These are phyloP conservation scores for Anthophora plumipes DNA, from an alignment of 2,888 invertebrate species.

Conservation along the genomic window DNA sequence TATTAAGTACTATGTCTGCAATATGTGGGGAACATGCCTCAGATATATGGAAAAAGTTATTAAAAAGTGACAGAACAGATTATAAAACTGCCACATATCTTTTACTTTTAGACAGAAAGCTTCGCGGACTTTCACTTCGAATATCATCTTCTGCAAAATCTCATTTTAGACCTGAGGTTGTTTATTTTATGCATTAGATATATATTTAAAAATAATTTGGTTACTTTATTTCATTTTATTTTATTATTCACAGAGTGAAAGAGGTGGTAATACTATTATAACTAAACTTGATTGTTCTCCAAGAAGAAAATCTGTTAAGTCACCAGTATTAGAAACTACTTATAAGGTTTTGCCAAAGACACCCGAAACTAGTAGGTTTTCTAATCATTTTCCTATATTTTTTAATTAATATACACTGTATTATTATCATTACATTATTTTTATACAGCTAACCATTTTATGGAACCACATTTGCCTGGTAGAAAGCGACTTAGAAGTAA, in stretches of 20 bases:
- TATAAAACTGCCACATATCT: slow-evolving; percentile 91
- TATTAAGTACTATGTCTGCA: slow-evolving; percentile 80
- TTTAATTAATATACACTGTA: slow-evolving; percentile 41
- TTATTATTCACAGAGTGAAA: slow-evolving; percentile 54
- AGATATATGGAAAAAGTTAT: slow-evolving; percentile 85
- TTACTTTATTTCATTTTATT: slow-evolving; percentile 8
- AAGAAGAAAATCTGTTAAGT: slow-evolving; percentile 66
- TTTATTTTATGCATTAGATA: slow-evolving; percentile 17
- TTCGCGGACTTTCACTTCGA: slow-evolving; percentile 86
- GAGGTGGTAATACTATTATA: slow-evolving; percentile 73
- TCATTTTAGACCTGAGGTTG: slow-evolving; percentile 75
- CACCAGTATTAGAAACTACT: slow-evolving; percentile 60
- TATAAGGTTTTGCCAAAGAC: slow-evolving; percentile 68
- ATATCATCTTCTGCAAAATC: slow-evolving; percentile 78
- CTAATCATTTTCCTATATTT: not conserved
- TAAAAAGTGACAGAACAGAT: slow-evolving; percentile 84
- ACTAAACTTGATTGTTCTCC: slow-evolving; percentile 80
- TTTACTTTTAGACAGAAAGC: slow-evolving; percentile 88
- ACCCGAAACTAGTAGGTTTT: slow-evolving; percentile 67
- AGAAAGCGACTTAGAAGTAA: slow-evolving; percentile 78
- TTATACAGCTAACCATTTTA: slow-evolving; percentile 61
- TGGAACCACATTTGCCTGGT: slow-evolving; percentile 73
- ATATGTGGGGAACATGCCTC: slow-evolving; percentile 80
- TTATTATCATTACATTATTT: slow-evolving; percentile 2
- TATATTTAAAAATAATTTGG: not conserved